These are phyloP conservation scores for Adrianichthys oophorus DNA, from an alignment of 2,797 vertebrate species.

Conservation along the genomic window DNA sequence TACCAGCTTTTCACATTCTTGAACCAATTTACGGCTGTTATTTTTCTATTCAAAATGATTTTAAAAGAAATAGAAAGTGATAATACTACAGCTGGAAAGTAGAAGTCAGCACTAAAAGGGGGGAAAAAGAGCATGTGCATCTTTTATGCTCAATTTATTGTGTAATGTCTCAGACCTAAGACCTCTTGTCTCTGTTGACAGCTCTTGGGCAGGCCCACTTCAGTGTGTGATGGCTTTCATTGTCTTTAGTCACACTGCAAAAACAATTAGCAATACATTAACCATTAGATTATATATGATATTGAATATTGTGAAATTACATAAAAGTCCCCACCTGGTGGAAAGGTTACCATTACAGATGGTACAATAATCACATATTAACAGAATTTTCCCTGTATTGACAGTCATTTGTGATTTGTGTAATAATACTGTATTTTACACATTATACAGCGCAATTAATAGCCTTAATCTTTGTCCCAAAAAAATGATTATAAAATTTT, in stretches of 20 bases:
- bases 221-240: constrained; percentile 11
- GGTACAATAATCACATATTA: too few relatives aligned
- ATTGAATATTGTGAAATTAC: background rate
- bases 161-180: constrained; percentile 9
- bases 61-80: background rate
- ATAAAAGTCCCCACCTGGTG: background rate
- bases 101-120: background rate
- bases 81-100: background rate
- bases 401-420: too few relatives aligned
- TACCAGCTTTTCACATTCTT: background rate
- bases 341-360: too few relatives aligned
- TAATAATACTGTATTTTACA: too few relatives aligned
- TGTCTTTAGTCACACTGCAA: constrained; percentile 5
- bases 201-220: constrained; percentile 6
- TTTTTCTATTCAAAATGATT: background rate
- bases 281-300: background rate
- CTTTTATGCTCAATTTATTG: constrained; percentile 10
- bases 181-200: background rate
- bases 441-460: too few relatives aligned
- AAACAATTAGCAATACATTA: background rate
- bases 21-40: background rate
- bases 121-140: background rate
- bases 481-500: too few relatives aligned
- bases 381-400: too few relatives aligned
- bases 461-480: too few relatives aligned